Evolutionary conservation across 2,888 invertebrate genomes (phyloP), one percentile per base, ranked within the genome.

Genomic region (Timema cristinae): DNA sequence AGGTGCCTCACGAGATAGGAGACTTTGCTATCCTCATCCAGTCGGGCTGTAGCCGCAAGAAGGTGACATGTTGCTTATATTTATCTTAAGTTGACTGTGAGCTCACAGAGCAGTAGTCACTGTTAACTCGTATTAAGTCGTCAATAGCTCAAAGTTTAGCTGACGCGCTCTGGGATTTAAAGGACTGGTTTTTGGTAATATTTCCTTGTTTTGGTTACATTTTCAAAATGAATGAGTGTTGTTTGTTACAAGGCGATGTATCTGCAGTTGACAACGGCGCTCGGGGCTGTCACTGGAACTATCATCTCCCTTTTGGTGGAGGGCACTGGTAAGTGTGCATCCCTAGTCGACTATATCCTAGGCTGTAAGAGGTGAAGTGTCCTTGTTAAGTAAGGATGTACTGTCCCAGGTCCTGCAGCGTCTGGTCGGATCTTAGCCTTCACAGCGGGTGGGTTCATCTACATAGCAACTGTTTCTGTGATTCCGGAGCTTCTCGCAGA

Each of bases 1-100:
- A 99, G 86, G 94, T 99, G 75, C 99, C 99, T 52, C 99, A 99
- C 85, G 99, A 99, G 85, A 98, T 99, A 80, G 99, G 99, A 56
- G 99, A 99, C 83, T 99, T 97, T 86, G 99, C 99, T 13, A 98
- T 99, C 81, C 88, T 99, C 71, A 91, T 99, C 72, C 97, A 98
- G 82, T 97, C 98, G 67, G 99, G 99, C 48, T 98, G 97, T 80
- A 92, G 93, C 9, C 90, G 94, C 77, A 90, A 86, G 80, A 97
- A 97, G 85, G 90, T 89, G 79, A 76, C 32, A 32, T 32, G 2
- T 32, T 32, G 32, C 32, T 32, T 32, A 32, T 32, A 4, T 32
- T 32, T 32, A 32, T 32, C 32, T 32, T 32, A 32, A 32, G 2
- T 32, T 32, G 32, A 32, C 32, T 32, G 32, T 32, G 1, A 32